Base-by-base conservation (phyloP, 2,797 vertebrate species). In the Podargus strigoides region DNA sequence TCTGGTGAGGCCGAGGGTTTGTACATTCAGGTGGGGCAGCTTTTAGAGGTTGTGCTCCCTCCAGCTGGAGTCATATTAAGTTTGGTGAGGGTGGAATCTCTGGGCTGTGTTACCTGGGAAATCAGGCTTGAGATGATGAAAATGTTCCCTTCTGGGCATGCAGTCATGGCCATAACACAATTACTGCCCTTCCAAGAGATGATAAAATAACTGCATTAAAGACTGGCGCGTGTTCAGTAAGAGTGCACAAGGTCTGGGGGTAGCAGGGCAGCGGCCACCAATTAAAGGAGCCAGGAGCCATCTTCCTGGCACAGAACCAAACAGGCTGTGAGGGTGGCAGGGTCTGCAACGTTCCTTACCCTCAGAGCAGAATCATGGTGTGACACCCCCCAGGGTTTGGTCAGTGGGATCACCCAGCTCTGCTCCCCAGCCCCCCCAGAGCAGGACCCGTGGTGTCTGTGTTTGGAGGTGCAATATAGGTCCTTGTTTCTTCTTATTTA, bases 101-200 rank as follows among this genome's bases (percentile, higher is more conserved):
- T 92, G 94, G 92, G 87, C 92, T 80, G 85, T 76, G 73, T 91
- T 93, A 79, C 85, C 87, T 93, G 81, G 72, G 56, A 86, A 82
- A 94, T 75, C 52, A 87, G 92, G 32, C 22, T 56, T 27, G 3
- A 78, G 70, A 87, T 73, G 90, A 89, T 89, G 85, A 63, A 80
- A 84, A 53, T 58, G 47, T 66, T 91, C 78, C 81, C 85, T 89
- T 37, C 90, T 83, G 90, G 88, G 88, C 85, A 84, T 42, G 39
- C 73, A 90, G 85, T 67, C 87, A 8, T 52, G 85, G 85, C 69
- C 17, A 28, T 93, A 93, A 91, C 37, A 12, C 60, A 39, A 94
- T 94, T 87, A 93, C n/a, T 60, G 73, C 22, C 72, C 87, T 70
- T 70, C 70, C 94, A 85, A 62, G 67, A 49, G 90, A 69, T 84